Evolutionary conservation across 2,888 invertebrate genomes (phyloP).

Genomic region (Galerucella calmariensis): DNA sequence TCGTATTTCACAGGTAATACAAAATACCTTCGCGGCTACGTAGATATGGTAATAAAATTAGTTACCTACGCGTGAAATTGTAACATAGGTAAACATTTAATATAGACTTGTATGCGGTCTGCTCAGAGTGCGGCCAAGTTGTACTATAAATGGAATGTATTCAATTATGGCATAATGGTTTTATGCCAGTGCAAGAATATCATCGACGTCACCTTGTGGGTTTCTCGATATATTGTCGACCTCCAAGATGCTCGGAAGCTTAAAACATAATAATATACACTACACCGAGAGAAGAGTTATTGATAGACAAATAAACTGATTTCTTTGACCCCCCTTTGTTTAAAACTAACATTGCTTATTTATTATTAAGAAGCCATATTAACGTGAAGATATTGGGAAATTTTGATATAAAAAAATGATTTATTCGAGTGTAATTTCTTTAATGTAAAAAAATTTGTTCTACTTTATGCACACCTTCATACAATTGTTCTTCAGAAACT

Average conservation of each 20-base stretch:
- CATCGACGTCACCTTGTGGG: slow-evolving; percentile 40
- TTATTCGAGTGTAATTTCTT: too few species aligned
- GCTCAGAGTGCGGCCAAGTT: slow-evolving; percentile 53
- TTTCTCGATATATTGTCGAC: slow-evolving; percentile 21
- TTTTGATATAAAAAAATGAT: too few species aligned
- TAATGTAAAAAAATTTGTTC: too few species aligned
- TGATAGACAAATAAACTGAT: too few species aligned
- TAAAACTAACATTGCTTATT: too few species aligned
- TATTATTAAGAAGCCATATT: too few species aligned
- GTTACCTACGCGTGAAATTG: slow-evolving; percentile 60
- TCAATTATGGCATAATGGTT: slow-evolving; percentile 65
- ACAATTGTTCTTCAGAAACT: too few species aligned
- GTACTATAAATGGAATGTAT: slow-evolving; percentile 65
- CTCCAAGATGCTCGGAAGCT: neutral
- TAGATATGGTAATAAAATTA: slow-evolving; percentile 60
- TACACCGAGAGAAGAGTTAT: too few species aligned
- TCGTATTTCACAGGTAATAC: slow-evolving; percentile 49
- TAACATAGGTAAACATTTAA: slow-evolving; percentile 63
- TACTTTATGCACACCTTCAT: too few species aligned
- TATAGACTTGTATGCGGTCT: slow-evolving; percentile 56
- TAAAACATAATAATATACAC: neutral
- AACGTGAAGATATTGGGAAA: too few species aligned
- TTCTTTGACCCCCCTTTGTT: too few species aligned
- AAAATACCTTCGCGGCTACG: slow-evolving; percentile 54
- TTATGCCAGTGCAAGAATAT: slow-evolving; percentile 55